Percentiles rank a stretch among this genome's conserved stretches.
Conservation (phyloP, 2,797 vertebrate species). For the Mus spretus region DNA sequence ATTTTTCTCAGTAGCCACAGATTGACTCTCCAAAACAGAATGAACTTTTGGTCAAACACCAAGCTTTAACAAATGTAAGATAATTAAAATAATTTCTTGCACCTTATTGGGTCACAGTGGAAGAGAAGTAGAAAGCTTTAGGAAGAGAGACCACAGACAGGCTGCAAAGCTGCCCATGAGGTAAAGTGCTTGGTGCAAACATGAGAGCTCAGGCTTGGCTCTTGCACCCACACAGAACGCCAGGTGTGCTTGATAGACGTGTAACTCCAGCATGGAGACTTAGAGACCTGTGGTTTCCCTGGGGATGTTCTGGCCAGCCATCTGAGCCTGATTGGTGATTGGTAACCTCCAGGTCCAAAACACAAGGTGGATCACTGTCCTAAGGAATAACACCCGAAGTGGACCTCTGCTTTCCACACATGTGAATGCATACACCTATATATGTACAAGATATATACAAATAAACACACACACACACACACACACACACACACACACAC, state of each 20-base stretch:
- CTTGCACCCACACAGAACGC: background rate
- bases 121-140: background rate
- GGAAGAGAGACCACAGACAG: background rate
- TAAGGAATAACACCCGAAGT: background rate
- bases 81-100: background rate
- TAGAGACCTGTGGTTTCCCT: background rate
- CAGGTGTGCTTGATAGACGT: background rate
- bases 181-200: background rate
- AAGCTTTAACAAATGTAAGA: background rate
- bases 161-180: background rate
- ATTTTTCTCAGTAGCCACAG: background rate
- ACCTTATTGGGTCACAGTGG: background rate
- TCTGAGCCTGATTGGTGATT: background rate
- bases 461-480: background rate
- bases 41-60: background rate
- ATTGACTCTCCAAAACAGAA: background rate
- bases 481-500: background rate
- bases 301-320: background rate
- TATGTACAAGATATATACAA: too few species aligned
- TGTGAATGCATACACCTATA: background rate
- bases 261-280: background rate
- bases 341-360: background rate
- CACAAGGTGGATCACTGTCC: background rate
- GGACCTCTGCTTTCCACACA: background rate
- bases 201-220: background rate